Evolutionary conservation across 2,113 vertebrate species (phyloP).

Genomic region (Microtus ochrogaster): DNA sequence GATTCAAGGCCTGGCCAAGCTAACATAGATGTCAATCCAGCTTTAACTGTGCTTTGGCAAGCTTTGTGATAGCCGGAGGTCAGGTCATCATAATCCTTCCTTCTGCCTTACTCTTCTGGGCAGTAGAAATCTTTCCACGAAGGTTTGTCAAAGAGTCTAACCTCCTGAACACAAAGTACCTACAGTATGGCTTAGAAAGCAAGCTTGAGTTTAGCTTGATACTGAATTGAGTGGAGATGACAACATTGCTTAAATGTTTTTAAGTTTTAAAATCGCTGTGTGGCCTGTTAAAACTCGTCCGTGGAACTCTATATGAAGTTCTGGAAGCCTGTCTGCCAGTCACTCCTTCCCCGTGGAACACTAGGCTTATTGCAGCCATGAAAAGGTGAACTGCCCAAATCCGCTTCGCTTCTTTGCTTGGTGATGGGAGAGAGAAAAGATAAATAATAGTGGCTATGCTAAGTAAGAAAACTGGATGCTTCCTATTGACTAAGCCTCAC

Average conservation of each 20-base stretch:
- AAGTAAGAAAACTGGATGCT: not conserved
- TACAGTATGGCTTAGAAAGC: not conserved
- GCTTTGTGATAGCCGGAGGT: not conserved
- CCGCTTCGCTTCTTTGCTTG: not conserved
- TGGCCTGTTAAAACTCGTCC: not conserved
- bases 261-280: not conserved
- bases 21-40: fast-evolving
- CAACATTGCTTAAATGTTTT: not conserved
- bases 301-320: not conserved
- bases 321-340: not conserved
- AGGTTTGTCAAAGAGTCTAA: not conserved
- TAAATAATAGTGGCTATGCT: not conserved
- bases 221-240: not conserved
- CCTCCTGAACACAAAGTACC: not conserved
- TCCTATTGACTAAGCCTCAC: not conserved
- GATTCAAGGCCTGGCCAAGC: not conserved
- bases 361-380: not conserved
- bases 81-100: not conserved
- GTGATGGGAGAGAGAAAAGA: not conserved
- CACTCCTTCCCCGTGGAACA: not conserved
- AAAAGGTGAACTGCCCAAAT: not conserved
- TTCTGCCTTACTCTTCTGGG: not conserved
- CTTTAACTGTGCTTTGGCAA: not conserved
- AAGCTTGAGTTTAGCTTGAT: not conserved
- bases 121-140: not conserved